phyloP scores from a whole-genome alignment of 2,888 invertebrate species.

The Agrotis exclamationis region DNA sequence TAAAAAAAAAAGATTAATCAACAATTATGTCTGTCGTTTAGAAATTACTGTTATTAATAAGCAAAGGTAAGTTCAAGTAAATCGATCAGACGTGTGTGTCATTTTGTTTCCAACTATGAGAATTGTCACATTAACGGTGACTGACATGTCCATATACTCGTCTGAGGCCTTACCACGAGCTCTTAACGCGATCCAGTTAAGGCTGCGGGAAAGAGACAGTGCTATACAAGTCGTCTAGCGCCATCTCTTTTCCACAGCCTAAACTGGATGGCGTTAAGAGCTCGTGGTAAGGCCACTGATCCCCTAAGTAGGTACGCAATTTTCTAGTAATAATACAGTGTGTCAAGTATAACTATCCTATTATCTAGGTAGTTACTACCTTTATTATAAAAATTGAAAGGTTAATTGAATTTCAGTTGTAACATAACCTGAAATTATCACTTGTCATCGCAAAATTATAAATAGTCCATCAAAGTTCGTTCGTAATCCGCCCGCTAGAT shows the following conservation, averaged over 20 bases:
- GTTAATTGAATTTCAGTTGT: slow-evolving; percentile 34
- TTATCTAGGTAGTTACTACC: neutral
- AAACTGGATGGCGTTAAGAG: too few relatives aligned
- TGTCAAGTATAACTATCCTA: neutral
- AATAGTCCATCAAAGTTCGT: slow-evolving; percentile 47
- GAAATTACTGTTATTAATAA: neutral
- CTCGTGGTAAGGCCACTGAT: too few relatives aligned
- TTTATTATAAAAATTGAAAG: slow-evolving; percentile 15
- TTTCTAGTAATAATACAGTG: slow-evolving; percentile 9
- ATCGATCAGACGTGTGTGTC: neutral
- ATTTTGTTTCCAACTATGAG: neutral
- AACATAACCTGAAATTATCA: slow-evolving; percentile 33
- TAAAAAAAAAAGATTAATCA: neutral
- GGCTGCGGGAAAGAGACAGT: too few relatives aligned
- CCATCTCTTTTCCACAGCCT: too few relatives aligned
- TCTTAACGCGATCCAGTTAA: too few relatives aligned
- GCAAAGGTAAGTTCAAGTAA: neutral
- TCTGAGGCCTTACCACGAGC: too few relatives aligned
- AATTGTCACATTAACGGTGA: neutral
- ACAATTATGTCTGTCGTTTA: neutral
- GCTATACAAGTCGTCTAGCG: too few relatives aligned
- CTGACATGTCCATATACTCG: neutral
- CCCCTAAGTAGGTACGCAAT: neutral
- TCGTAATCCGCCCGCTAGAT: slow-evolving; percentile 76
- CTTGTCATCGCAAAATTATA: slow-evolving; percentile 25